phyloP scores from a whole-genome alignment of 2,797 vertebrate species.

The Platalea minor region DNA sequence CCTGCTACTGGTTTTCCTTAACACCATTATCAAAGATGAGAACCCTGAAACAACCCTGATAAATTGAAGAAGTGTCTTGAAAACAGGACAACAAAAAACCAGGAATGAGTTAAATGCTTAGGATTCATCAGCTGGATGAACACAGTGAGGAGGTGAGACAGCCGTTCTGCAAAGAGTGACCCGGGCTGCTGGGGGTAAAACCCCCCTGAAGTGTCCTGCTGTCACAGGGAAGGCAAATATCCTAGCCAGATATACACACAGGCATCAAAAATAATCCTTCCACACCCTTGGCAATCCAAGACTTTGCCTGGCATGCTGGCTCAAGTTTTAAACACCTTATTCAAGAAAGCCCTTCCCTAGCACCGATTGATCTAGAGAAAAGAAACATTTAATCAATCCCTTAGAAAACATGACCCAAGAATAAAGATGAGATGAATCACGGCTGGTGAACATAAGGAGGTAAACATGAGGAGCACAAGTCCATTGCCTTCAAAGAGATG shows the following conservation, averaged over 20 bases:
- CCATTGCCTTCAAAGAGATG: fast-evolving
- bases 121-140: neutral
- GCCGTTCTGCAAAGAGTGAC: fast-evolving
- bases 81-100: neutral
- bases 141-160: fast-evolving
- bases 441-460: neutral
- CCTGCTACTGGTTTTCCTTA: neutral
- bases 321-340: neutral
- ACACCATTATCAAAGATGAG: fast-evolving
- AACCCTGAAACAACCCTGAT: neutral
- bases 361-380: neutral
- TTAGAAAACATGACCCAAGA: neutral
- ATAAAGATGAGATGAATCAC: too few relatives aligned
- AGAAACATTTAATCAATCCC: neutral
- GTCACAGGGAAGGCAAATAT: neutral
- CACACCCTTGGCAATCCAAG: neutral
- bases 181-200: fast-evolving
- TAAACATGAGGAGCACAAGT: neutral
- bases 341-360: neutral
- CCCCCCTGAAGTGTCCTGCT: fast-evolving
- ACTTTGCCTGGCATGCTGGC: neutral
- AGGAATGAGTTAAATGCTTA: fast-evolving
- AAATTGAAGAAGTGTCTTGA: fast-evolving
- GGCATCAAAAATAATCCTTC: neutral
- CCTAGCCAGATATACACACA: fast-evolving